Conservation (phyloP, 2,888 invertebrate genomes). For the Parelbella ahira region DNA sequence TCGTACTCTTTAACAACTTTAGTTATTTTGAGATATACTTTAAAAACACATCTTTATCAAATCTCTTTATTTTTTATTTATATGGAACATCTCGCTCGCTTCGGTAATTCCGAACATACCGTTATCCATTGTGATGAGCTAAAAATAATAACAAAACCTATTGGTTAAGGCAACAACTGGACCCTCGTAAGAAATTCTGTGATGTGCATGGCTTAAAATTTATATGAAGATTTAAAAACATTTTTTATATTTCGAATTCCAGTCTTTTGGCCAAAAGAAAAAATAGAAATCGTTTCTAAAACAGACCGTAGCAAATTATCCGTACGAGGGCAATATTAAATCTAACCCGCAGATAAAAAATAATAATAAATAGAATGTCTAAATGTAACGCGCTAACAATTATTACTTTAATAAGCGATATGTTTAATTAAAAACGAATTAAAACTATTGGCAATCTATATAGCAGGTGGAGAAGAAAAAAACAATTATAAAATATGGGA, state of each 20-base stretch:
- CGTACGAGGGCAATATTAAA: constrained; percentile 19
- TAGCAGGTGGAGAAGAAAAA: constrained; percentile 14
- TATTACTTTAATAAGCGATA: constrained; percentile 17
- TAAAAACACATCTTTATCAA: too few species aligned
- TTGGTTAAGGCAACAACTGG: constrained; percentile 26
- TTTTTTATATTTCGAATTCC: background rate
- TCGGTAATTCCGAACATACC: background rate
- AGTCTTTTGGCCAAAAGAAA: constrained; percentile 1
- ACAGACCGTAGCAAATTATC: too few species aligned
- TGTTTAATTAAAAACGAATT: constrained; percentile 11
- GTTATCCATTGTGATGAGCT: constrained; percentile 28
- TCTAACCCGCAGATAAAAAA: constrained; percentile 20
- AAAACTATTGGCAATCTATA: constrained; percentile 19
- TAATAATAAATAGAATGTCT: constrained; percentile 26
- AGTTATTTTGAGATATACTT: too few species aligned
- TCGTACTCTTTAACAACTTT: too few species aligned
- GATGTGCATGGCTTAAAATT: too few species aligned
- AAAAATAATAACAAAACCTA: constrained; percentile 29
- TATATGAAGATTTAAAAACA: too few species aligned
- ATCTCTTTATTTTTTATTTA: too few species aligned
- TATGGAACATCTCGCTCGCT: constrained; percentile 3
- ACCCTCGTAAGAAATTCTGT: constrained; percentile 13
- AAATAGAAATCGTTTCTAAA: too few species aligned
- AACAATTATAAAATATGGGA: constrained; percentile 19
- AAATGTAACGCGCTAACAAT: constrained; percentile 17